Percentiles rank a stretch among this genome's conserved stretches.
These are phyloP conservation scores for Lathamus discolor DNA, from an alignment of 2,113 vertebrate species.

Conservation along the genomic window DNA sequence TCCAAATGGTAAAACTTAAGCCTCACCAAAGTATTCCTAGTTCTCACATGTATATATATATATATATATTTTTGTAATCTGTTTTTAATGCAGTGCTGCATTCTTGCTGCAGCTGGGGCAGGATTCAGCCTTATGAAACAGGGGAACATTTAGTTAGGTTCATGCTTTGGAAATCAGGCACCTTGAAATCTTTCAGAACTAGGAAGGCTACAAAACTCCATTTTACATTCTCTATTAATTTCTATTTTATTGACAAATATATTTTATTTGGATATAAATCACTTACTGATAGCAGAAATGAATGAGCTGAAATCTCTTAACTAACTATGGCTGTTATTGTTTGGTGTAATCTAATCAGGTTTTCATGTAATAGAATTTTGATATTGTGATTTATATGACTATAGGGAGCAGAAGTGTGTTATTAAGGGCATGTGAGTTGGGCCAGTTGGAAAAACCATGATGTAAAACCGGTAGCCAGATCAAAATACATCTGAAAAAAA, in stretches of 20 bases:
- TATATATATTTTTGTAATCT: not conserved
- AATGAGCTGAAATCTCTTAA: not conserved
- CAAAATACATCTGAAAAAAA: not conserved
- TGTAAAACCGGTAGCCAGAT: not conserved
- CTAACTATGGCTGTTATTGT: not conserved
- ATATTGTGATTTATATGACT: not conserved
- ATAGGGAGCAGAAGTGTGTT: not conserved
- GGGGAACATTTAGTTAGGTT: not conserved
- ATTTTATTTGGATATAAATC: conserved; percentile 22
- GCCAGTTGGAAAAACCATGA: not conserved
- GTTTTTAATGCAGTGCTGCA: not conserved
- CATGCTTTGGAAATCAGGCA: not conserved
- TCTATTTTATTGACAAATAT: not conserved
- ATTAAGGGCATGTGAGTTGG: not conserved
- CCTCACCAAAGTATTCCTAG: not conserved
- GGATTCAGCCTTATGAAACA: not conserved
- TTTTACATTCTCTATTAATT: not conserved
- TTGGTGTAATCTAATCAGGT: not conserved
- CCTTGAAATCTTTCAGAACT: not conserved
- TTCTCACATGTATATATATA: not conserved
- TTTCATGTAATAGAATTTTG: not conserved
- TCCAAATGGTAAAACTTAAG: not conserved
- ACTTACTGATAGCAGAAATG: not conserved
- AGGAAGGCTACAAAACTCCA: not conserved
- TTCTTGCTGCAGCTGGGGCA: not conserved